Evolutionary conservation across 2,888 invertebrate genomes (phyloP), one percentile per base, ranked within the genome.

Genomic region (Listrodromus nycthemerus): DNA sequence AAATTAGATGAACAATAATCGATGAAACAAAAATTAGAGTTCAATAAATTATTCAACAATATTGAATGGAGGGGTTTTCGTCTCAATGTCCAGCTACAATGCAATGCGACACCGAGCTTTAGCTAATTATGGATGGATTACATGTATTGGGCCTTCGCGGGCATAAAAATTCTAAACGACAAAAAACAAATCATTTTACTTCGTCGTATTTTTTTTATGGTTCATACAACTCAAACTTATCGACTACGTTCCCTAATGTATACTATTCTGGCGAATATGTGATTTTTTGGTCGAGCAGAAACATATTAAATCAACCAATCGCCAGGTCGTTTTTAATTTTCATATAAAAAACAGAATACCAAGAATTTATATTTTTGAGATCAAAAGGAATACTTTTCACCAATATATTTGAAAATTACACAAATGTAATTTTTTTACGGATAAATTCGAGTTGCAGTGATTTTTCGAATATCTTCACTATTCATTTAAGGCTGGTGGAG

Each of bases 51-150:
- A 27, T 52, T 77, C 5, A 66, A 63, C 48, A 74, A 80, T 45
- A 19, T n/a, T 27, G 21, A 50, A 27, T 13, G 13, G 19, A 48
- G 48, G 16, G 8, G 21, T 27, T 2, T 27, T 73, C 48, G 37
- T 84, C 83, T 86, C 86, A 84, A 83, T 86, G 85, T 85, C 86
- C 86, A 85, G 79, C 79, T 48, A 58, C 27, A 74, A 70, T 69
- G 66, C 78, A 73, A 82, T 30, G 67, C 73, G 76, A 83, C 83
- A 30, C 84, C 82, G 78, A 90, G 89, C 88, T 80, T 87, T 89
- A 87, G 78, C 91, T 92, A 92, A 90, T 91, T 91, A 91, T 92
- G 92, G 92, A 92, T 92, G 92, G 92, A 92, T 92, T 92, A 92
- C 89, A 91, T 89, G 91, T 89, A 88, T 91, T 89, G 91, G 91